Percentiles rank a stretch among this genome's conserved stretches.
Conservation (phyloP, 1,140 invertebrate species). For the Caenorhabditis inopinata region DNA sequence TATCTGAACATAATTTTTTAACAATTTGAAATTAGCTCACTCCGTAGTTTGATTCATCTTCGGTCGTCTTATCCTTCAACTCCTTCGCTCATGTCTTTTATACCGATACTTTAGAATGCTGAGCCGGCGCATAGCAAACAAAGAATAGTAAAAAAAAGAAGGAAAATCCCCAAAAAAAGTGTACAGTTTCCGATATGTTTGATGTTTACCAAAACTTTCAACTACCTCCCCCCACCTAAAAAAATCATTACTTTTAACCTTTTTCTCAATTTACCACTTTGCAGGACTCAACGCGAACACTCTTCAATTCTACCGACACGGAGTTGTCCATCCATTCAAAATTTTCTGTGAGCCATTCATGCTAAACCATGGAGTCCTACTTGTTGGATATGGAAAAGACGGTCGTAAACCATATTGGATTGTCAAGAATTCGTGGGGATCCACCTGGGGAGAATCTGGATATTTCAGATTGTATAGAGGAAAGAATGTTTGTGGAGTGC, state of each 20-base stretch:
- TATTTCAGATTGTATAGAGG: conserved; percentile 85
- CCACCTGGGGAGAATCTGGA: conserved; percentile 72
- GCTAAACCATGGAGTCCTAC: conserved; percentile 75
- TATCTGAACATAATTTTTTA: neutral
- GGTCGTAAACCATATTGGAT: conserved; percentile 85
- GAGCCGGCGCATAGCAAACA: neutral
- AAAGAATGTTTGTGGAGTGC: conserved; percentile 89
- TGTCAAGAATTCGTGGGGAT: conserved; percentile 89
- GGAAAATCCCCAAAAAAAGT: too few relatives aligned
- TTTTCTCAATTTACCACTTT: neutral
- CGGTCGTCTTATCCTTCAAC: neutral
- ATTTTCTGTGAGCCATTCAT: conserved; percentile 79
- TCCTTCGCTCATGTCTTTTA: neutral
- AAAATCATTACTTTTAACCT: neutral
- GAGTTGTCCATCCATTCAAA: conserved; percentile 90
- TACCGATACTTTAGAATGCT: neutral
- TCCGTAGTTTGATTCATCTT: conserved; percentile 11
- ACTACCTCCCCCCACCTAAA: neutral
- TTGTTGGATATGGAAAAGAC: conserved; percentile 84
- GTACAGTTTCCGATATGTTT: too few relatives aligned
- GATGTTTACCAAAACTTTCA: neutral
- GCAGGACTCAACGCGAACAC: conserved; percentile 87
- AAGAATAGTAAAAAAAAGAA: too few relatives aligned
- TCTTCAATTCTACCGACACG: conserved; percentile 95
- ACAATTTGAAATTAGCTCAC: neutral